These are phyloP conservation scores for Apis dorsata DNA, from an alignment of 1,140 invertebrate genomes.

Conservation along the genomic window DNA sequence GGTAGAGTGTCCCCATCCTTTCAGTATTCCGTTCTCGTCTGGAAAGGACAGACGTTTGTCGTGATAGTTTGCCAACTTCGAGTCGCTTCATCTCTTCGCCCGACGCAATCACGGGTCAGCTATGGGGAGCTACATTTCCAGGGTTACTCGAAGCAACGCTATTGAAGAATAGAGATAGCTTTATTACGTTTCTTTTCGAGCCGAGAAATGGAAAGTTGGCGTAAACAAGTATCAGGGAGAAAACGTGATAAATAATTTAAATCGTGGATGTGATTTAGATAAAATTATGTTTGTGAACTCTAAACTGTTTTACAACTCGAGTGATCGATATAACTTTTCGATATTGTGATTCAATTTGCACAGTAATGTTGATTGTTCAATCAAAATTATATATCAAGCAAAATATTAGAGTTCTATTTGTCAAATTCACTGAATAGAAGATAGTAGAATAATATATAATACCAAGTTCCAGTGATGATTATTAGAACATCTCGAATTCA, in stretches of 20 bases:
- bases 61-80: slow-evolving; percentile 1
- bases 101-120: slow-evolving; percentile 40
- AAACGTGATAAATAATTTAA: neutral
- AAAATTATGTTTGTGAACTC: no score
- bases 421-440: no score
- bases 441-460: no score
- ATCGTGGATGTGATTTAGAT: neutral
- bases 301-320: no score
- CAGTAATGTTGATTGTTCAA: no score
- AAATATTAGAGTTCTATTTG: no score
- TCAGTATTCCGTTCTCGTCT: slow-evolving; percentile 35
- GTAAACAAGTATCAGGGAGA: no score
- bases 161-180: neutral
- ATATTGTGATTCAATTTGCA: no score
- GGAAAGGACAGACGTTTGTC: slow-evolving; percentile 1
- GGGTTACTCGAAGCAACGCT: neutral
- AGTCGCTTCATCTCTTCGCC: neutral
- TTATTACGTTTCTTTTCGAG: neutral
- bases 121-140: neutral
- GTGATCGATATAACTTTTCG: no score
- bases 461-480: no score
- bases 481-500: no score
- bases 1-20: neutral
- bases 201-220: neutral
- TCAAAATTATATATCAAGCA: no score